phyloP scores from a whole-genome alignment of 1,140 invertebrate species.

The Halictus rubicundus region DNA sequence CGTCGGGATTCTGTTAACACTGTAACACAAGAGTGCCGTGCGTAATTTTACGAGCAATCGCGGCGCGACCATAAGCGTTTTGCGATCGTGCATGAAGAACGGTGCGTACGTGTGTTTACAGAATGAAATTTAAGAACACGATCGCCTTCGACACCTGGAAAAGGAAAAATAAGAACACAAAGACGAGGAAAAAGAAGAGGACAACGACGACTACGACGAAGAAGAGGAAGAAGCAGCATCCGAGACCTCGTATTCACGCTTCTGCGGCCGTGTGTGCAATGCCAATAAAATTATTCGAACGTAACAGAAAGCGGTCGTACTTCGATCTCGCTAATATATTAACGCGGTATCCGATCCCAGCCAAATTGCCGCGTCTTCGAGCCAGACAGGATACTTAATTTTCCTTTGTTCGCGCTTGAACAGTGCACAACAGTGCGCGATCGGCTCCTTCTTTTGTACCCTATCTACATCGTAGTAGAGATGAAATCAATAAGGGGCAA shows the following conservation, averaged over 20 bases:
- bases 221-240: not conserved
- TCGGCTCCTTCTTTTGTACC: conserved; percentile 39
- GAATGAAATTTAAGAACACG: conserved; percentile 47
- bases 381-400: conserved; percentile 61
- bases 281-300: conserved; percentile 33
- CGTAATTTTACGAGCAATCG: conserved; percentile 34
- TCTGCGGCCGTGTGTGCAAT: not conserved
- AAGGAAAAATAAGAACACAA: not conserved
- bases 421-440: conserved; percentile 25
- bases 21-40: not conserved
- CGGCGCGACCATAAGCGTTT: not conserved
- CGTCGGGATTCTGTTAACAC: conserved; percentile 12
- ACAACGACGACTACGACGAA: not conserved
- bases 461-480: conserved; percentile 40
- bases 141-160: conserved; percentile 36
- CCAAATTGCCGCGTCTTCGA: conserved; percentile 56
- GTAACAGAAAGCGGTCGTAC: conserved; percentile 6
- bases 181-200: not conserved
- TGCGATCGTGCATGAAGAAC: conserved; percentile 12
- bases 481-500: conserved; percentile 56
- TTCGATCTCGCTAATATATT: conserved; percentile 52
- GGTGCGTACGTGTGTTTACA: not conserved
- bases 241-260: conserved; percentile 19
- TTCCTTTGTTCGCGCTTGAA: conserved; percentile 58
- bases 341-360: conserved; percentile 59